Conservation (phyloP, 2,113 vertebrate genomes). For the Girardinichthys multiradiatus region DNA sequence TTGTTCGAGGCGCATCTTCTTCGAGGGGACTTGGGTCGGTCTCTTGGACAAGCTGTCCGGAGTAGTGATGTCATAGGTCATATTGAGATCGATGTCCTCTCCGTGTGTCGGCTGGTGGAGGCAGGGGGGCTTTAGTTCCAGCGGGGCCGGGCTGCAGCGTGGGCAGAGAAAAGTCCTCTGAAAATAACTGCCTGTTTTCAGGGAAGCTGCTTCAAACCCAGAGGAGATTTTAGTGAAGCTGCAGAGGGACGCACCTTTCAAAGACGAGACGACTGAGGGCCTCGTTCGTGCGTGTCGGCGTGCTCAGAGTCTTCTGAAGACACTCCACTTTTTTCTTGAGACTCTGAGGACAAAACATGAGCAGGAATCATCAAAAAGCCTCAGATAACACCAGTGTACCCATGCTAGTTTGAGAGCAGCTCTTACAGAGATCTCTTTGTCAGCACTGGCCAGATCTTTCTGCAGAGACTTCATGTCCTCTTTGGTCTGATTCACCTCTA, state of each 20-base stretch:
- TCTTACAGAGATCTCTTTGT: constrained; percentile 90
- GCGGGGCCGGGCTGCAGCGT: constrained; percentile 82
- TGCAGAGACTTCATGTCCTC: constrained; percentile 88
- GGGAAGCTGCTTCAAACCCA: not conserved
- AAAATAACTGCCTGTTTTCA: not conserved
- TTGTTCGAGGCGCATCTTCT: constrained; percentile 86
- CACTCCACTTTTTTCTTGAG: constrained; percentile 93
- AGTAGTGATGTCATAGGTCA: constrained; percentile 86
- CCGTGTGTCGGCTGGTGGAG: constrained; percentile 78
- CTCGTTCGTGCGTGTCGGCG: constrained; percentile 88
- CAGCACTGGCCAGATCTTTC: constrained; percentile 88
- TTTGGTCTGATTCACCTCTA: constrained; percentile 80
- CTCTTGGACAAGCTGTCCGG: constrained; percentile 80
- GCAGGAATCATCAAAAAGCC: not conserved
- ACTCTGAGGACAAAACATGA: constrained; percentile 78
- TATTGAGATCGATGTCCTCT: constrained; percentile 86
- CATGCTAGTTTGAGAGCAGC: not conserved
- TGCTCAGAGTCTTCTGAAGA: constrained; percentile 92
- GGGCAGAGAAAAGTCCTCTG: not conserved
- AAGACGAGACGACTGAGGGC: constrained; percentile 90
- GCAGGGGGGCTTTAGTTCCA: constrained; percentile 84
- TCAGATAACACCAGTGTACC: not conserved
- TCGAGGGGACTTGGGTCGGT: constrained; percentile 57
- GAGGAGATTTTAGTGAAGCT: not conserved
- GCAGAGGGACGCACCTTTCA: constrained; percentile 85